Percentiles rank a stretch among this genome's conserved stretches.
These are phyloP conservation scores for Neoseiulus cucumeris DNA, from an alignment of 1,140 invertebrate genomes.

Conservation along the genomic window DNA sequence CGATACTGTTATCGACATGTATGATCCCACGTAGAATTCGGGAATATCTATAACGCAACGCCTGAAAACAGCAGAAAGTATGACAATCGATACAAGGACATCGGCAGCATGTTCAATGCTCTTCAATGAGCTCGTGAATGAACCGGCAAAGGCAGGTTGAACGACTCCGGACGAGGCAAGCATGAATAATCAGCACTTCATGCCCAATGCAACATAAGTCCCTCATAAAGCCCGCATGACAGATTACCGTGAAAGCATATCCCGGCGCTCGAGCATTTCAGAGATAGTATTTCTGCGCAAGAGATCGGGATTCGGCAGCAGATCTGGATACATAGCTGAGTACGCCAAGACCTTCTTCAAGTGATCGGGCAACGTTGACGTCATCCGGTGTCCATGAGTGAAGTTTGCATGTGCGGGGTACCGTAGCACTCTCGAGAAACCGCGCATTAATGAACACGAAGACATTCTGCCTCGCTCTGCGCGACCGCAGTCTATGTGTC, in stretches of 20 bases:
- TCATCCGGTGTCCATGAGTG: not conserved
- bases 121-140: not conserved
- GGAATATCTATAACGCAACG: slow-evolving; percentile 65
- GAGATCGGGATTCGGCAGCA: slow-evolving; percentile 64
- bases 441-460: too few species aligned
- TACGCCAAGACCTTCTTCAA: slow-evolving; percentile 9
- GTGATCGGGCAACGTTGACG: not conserved
- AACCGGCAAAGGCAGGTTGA: not conserved
- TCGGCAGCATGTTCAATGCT: not conserved
- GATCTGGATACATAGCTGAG: slow-evolving; percentile 58
- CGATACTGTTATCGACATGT: slow-evolving; percentile 72
- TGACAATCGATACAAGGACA: not conserved
- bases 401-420: too few species aligned
- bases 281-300: slow-evolving; percentile 52
- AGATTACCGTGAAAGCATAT: slow-evolving; percentile 58
- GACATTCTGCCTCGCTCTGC: too few species aligned
- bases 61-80: not conserved
- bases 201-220: not conserved
- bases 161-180: not conserved
- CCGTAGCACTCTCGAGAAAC: too few species aligned
- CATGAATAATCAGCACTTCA: not conserved
- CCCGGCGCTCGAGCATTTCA: slow-evolving; percentile 71
- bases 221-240: not conserved
- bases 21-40: slow-evolving; percentile 91
- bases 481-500: too few species aligned